phyloP scores from a whole-genome alignment of 2,113 vertebrate species.

The Lepus americanus region DNA sequence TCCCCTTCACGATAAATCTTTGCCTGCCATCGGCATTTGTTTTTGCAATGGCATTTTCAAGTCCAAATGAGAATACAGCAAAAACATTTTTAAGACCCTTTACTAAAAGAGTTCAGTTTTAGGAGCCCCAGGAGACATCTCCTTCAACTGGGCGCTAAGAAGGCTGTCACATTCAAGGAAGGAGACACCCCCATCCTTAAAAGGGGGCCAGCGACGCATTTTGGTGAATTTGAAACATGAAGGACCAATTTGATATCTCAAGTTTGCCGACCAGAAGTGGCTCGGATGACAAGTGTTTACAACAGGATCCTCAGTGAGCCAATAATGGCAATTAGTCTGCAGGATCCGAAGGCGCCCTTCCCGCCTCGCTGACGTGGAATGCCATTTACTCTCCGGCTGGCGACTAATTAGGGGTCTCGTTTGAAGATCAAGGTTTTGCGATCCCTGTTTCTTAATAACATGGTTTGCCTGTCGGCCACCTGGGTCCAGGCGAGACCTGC shows the following conservation, averaged over 20 bases:
- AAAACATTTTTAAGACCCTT: constrained; percentile 7
- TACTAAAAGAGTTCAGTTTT: constrained; percentile 10
- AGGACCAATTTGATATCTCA: constrained; percentile 72
- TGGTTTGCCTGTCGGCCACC: constrained; percentile 91
- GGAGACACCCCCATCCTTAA: not conserved
- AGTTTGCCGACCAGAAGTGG: constrained; percentile 67
- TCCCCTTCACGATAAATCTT: not conserved
- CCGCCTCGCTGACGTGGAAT: constrained; percentile 86
- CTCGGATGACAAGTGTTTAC: constrained; percentile 81
- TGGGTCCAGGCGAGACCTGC: constrained; percentile 89
- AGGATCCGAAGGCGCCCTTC: constrained; percentile 86
- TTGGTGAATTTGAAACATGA: constrained; percentile 67
- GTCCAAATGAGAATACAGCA: constrained; percentile 53
- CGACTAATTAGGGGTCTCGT: constrained; percentile 91
- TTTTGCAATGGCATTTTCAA: constrained; percentile 67
- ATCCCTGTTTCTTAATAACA: constrained; percentile 93
- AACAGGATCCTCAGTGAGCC: constrained; percentile 78
- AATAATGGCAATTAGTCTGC: constrained; percentile 84
- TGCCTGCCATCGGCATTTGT: not conserved
- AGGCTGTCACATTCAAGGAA: not conserved
- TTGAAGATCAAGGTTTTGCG: constrained; percentile 91
- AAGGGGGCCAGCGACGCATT: constrained; percentile 1
- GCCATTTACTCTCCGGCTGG: constrained; percentile 89
- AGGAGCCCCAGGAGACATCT: not conserved
- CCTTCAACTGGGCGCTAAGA: not conserved